Base-by-base conservation (phyloP, 1,140 invertebrate species). In the Euborellia annulipes region DNA sequence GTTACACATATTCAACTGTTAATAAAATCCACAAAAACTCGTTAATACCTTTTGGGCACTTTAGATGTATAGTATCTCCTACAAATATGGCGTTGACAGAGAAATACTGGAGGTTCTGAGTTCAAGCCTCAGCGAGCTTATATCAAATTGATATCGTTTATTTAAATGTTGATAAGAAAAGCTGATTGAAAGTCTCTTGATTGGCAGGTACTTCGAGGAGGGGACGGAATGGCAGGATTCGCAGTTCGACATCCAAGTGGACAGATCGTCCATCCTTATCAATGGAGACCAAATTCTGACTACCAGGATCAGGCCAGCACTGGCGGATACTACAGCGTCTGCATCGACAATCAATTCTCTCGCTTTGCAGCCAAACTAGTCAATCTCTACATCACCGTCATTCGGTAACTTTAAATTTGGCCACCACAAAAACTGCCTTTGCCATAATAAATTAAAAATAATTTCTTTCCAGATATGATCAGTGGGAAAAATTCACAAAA, bases 341-440 rank as follows among this genome's bases (percentile, higher is more conserved):
- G 92, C 63, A 79, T 96, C 44, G 89, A 95, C 61, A 96, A 96
- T 67, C 86, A 91, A 54, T 90, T 92, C 56, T 92, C 88, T 6
- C 70, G 85, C 58, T 94, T 92, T 67, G 83, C 88, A 21, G 79
- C 78, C 9, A 95, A 95, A 67, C 62, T 95, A 47, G 84, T 96
- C 13, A 93, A 93, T 63, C 67, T 96, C 18, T 95, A 95, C 56
- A 72, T 95, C 2, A 91, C 89, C 1, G 89, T 93, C 0, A 90
- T 93, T 27, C 78, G 85, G 70, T 76, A 60, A 52, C 53, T 45
- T 22, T 27, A 27, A n/a, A n/a, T n/a, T n/a, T n/a, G n/a, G n/a
- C n/a, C n/a, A n/a, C n/a, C n/a, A n/a, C n/a, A n/a, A n/a, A n/a
- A n/a, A n/a, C n/a, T n/a, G n/a, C n/a, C n/a, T n/a, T n/a, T n/a